A percentile compares a stretch with the other conserved stretches of the same genome.
Evolutionary conservation across 2,888 invertebrate species (phyloP).

Genomic region (Thera britannica): DNA sequence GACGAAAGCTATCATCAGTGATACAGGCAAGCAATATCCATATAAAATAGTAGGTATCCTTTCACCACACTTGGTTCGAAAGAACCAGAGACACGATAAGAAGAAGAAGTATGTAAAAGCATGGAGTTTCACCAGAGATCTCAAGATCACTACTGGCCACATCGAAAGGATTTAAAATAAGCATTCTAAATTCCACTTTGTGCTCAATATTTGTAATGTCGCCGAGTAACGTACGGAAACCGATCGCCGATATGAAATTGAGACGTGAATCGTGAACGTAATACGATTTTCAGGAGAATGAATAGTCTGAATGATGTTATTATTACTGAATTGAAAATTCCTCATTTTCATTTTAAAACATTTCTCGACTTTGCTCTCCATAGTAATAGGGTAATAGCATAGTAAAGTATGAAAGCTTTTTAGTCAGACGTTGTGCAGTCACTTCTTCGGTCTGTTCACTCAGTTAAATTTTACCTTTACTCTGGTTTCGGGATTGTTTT

Average conservation of each 20-base stretch:
- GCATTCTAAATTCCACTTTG: slow-evolving; percentile 63
- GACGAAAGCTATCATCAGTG: not conserved
- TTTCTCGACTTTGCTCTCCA: slow-evolving; percentile 29
- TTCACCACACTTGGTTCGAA: too few species aligned
- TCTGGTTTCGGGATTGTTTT: not conserved
- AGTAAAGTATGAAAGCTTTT: slow-evolving; percentile 33
- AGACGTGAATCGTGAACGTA: slow-evolving; percentile 60
- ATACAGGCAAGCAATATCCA: too few species aligned
- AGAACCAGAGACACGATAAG: too few species aligned
- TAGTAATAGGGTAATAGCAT: slow-evolving; percentile 23
- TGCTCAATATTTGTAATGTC: slow-evolving; percentile 62
- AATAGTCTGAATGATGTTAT: slow-evolving; percentile 41
- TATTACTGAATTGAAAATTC: slow-evolving; percentile 40
- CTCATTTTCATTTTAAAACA: slow-evolving; percentile 24
- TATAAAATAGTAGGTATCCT: too few species aligned
- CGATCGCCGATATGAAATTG: slow-evolving; percentile 60
- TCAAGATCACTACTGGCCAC: slow-evolving; percentile 29
- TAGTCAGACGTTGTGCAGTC: slow-evolving; percentile 26
- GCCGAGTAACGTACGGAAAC: slow-evolving; percentile 50
- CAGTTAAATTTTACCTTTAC: slow-evolving; percentile 22
- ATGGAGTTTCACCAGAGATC: slow-evolving; percentile 17
- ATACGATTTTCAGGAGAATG: slow-evolving; percentile 46
- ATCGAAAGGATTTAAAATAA: slow-evolving; percentile 51
- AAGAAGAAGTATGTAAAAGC: slow-evolving; percentile 10
- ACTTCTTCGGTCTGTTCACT: slow-evolving; percentile 12